Percentiles rank a stretch among this genome's conserved stretches.
Evolutionary conservation across 1,140 invertebrate genomes (phyloP).

Genomic region (Bicyclus anynana): DNA sequence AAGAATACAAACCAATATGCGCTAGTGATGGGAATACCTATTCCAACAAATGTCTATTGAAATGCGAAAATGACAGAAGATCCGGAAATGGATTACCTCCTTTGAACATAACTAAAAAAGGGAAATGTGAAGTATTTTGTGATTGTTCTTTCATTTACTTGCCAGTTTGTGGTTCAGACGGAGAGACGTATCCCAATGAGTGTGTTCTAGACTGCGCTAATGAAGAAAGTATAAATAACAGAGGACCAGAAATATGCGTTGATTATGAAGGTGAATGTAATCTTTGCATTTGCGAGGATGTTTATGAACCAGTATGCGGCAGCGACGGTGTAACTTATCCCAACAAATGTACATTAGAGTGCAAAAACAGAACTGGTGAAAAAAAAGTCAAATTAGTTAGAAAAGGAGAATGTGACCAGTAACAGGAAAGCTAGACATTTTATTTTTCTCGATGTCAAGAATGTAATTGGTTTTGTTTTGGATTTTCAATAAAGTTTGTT

Average conservation of each 20-base stretch:
- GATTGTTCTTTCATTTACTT: conserved; percentile 15
- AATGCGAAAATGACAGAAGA: conserved; percentile 36
- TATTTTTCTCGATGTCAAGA: too few species aligned
- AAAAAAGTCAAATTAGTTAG: too few species aligned
- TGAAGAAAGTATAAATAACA: conserved; percentile 15
- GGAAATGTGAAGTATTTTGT: conserved; percentile 18
- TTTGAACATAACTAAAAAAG: conserved; percentile 10
- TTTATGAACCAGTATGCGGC: background rate
- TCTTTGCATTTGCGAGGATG: background rate
- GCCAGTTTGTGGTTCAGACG: conserved; percentile 33
- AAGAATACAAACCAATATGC: conserved; percentile 46
- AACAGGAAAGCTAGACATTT: too few species aligned
- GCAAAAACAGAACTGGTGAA: too few species aligned
- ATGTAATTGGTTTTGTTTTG: too few species aligned
- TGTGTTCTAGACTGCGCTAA: conserved; percentile 30
- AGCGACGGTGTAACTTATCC: conserved; percentile 14
- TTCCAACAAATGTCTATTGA: conserved; percentile 43
- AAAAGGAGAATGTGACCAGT: too few species aligned
- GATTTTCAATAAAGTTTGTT: too few species aligned
- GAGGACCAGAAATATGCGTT: background rate
- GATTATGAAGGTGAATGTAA: background rate
- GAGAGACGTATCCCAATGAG: background rate
- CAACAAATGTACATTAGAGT: conserved; percentile 21
- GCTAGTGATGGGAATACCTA: conserved; percentile 46
- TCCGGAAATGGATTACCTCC: conserved; percentile 5